Evolutionary conservation across 2,113 vertebrate species (phyloP).

Genomic region (Centropus bengalensis): DNA sequence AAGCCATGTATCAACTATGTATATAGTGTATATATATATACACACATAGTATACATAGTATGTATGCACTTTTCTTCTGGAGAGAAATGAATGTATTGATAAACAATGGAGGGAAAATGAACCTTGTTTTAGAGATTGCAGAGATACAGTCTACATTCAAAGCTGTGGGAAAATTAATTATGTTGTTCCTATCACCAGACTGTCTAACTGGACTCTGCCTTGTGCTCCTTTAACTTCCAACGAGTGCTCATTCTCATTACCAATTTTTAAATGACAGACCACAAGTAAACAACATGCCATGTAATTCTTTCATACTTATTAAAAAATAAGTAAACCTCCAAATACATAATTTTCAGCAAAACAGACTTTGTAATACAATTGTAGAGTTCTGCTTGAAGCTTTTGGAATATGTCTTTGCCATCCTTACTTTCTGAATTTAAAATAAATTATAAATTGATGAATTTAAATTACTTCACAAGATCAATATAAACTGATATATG

Average conservation of each 20-base stretch:
- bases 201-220: neutral
- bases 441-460: slow-evolving; percentile 1
- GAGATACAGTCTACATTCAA: neutral
- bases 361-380: neutral
- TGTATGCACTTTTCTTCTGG: neutral
- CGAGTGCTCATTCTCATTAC: neutral
- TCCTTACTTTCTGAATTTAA: slow-evolving; percentile 5
- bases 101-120: neutral
- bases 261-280: neutral
- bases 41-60: no score
- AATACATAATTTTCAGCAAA: neutral
- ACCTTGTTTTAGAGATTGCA: neutral
- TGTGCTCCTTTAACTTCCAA: neutral
- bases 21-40: neutral
- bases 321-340: neutral
- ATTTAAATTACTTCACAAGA: slow-evolving; percentile 18
- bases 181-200: neutral
- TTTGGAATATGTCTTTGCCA: neutral
- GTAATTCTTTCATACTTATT: neutral
- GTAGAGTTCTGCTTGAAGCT: neutral
- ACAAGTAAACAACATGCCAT: neutral
- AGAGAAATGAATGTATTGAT: neutral
- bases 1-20: neutral
- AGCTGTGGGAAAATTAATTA: neutral
- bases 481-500: neutral